Conservation (phyloP, 2,113 vertebrate genomes). For the Geococcyx californianus region DNA sequence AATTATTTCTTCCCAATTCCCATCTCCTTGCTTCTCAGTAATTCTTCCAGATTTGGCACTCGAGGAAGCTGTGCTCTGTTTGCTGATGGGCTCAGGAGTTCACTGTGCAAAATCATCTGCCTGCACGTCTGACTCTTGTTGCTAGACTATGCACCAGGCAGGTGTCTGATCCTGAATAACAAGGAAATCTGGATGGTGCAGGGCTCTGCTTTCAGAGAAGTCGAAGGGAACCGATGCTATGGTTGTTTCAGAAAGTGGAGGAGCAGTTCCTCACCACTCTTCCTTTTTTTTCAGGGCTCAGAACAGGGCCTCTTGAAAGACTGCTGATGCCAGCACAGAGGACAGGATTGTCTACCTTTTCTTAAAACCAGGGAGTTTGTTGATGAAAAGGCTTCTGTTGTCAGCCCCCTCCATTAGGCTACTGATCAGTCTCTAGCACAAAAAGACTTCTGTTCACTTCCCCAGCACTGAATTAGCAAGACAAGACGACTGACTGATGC, state of each 20-base stretch:
- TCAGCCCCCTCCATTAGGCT: slow-evolving; percentile 11
- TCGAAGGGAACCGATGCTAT: not conserved
- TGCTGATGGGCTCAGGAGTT: not conserved
- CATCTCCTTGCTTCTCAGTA: not conserved
- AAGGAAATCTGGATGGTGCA: not conserved
- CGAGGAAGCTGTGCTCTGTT: not conserved
- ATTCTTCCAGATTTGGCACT: not conserved
- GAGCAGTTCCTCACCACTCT: not conserved
- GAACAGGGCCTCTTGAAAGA: not conserved
- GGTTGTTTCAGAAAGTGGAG: not conserved
- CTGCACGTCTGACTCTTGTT: not conserved
- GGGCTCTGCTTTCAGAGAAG: not conserved
- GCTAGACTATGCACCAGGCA: not conserved
- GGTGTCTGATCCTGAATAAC: not conserved
- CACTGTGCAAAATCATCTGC: not conserved
- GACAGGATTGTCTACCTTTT: slow-evolving; percentile 22
- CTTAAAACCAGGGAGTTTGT: not conserved
- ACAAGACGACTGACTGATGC: not conserved
- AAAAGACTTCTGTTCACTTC: slow-evolving; percentile 44
- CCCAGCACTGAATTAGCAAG: not conserved
- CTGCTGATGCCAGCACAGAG: slow-evolving; percentile 27
- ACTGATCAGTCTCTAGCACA: not conserved
- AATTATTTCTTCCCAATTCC: not conserved
- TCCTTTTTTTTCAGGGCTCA: not conserved
- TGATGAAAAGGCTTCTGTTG: slow-evolving; percentile 37